These are phyloP conservation scores for Poicephalus gulielmi DNA, from an alignment of 2,113 vertebrate genomes.

Conservation along the genomic window DNA sequence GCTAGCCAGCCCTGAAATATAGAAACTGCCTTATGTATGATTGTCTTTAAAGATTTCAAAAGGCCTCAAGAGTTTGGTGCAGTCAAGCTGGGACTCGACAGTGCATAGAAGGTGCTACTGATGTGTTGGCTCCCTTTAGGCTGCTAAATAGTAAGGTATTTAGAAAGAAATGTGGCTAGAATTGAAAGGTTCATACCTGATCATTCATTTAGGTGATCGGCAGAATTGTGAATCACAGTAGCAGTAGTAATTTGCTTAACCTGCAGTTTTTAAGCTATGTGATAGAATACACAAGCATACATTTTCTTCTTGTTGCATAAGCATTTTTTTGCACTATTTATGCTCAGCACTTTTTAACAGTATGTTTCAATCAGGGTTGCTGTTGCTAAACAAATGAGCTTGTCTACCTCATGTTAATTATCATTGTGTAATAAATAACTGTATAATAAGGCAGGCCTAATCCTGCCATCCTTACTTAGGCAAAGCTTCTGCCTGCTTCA, in stretches of 20 bases:
- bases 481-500: background rate
- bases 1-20: constrained; percentile 72
- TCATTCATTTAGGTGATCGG: constrained; percentile 68
- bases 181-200: constrained; percentile 70
- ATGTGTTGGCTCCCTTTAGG: constrained; percentile 76
- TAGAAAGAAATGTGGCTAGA: constrained; percentile 62
- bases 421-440: constrained; percentile 46
- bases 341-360: constrained; percentile 34
- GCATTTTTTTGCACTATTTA: constrained; percentile 39
- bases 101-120: constrained; percentile 75
- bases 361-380: constrained; percentile 16
- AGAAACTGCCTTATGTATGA: constrained; percentile 77
- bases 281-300: constrained; percentile 66
- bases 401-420: constrained; percentile 24
- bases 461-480: background rate
- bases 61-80: constrained; percentile 76
- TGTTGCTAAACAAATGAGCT: constrained; percentile 44
- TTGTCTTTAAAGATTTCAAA: constrained; percentile 84
- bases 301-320: constrained; percentile 61
- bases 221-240: constrained; percentile 50
- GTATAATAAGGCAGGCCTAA: constrained; percentile 5
- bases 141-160: constrained; percentile 74
- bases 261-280: constrained; percentile 68
- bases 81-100: constrained; percentile 79
- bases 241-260: constrained; percentile 76